These are phyloP conservation scores for Cydia pomonella DNA, from an alignment of 1,140 invertebrate species.

Conservation along the genomic window DNA sequence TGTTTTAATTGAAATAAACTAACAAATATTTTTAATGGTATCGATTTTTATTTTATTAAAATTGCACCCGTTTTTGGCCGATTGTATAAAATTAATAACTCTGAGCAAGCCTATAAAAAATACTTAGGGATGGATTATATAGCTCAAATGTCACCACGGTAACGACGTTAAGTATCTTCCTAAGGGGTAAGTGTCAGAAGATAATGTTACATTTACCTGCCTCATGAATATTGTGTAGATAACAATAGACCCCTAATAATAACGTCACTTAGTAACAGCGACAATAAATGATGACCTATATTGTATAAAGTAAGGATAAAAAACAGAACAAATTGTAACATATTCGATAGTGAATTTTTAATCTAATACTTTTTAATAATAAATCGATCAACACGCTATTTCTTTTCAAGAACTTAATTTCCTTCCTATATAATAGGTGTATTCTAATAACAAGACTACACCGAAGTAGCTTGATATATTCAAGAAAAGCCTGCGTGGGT, in stretches of 20 bases:
- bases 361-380: not conserved
- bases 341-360: not conserved
- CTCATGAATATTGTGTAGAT: not conserved
- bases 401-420: not conserved
- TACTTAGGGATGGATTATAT: not conserved
- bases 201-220: slow-evolving; percentile 4
- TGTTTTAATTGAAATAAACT: too few relatives aligned
- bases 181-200: not conserved
- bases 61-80: not conserved
- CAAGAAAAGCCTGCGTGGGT: not conserved
- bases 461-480: not conserved
- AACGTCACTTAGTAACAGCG: not conserved
- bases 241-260: not conserved
- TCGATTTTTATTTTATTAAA: not conserved
- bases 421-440: not conserved
- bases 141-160: slow-evolving; percentile 19
- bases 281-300: not conserved
- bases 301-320: not conserved
- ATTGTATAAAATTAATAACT: not conserved
- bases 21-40: not conserved
- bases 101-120: not conserved
- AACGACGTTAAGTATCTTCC: slow-evolving; percentile 2
- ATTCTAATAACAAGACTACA: not conserved
- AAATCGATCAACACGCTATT: not conserved
- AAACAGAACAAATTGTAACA: not conserved